Evolutionary conservation across 2,888 invertebrate species (phyloP).

Genomic region (Ischnus inquisitorius): DNA sequence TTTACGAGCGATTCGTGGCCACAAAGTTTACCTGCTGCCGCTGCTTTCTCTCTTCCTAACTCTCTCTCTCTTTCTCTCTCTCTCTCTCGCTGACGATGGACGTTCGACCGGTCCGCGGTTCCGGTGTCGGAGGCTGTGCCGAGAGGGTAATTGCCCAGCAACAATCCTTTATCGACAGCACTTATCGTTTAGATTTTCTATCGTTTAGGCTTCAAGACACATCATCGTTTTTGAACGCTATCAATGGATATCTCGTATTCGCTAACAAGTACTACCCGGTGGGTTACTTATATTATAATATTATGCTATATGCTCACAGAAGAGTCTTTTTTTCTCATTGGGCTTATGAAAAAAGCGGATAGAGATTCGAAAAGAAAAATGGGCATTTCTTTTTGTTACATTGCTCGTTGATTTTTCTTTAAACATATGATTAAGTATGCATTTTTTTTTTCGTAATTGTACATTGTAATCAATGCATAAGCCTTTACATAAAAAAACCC

Average conservation of each 20-base stretch:
- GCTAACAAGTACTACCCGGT: not conserved
- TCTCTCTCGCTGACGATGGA: constrained; percentile 42
- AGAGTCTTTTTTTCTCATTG: too few relatives aligned
- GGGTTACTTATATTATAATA: not conserved
- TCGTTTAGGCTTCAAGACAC: constrained; percentile 32
- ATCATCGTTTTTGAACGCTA: constrained; percentile 22
- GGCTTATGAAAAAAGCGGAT: too few relatives aligned
- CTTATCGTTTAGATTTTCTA: constrained; percentile 64
- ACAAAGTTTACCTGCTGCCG: constrained; percentile 73
- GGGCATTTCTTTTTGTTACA: too few relatives aligned
- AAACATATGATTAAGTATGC: too few relatives aligned
- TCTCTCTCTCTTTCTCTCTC: constrained; percentile 54
- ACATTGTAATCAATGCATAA: too few relatives aligned
- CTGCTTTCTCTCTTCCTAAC: too few relatives aligned
- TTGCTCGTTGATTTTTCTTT: too few relatives aligned
- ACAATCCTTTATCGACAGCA: constrained; percentile 63
- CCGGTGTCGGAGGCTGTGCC: constrained; percentile 37
- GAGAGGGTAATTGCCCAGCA: constrained; percentile 56
- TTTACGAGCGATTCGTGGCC: constrained; percentile 77
- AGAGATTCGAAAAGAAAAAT: too few relatives aligned
- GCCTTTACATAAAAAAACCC: too few relatives aligned
- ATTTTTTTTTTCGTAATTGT: too few relatives aligned
- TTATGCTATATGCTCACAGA: not conserved
- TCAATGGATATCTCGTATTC: constrained; percentile 2
- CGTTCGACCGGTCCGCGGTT: constrained; percentile 22